phyloP scores from a whole-genome alignment of 2,797 vertebrate species.

The Eospalax fontanierii region DNA sequence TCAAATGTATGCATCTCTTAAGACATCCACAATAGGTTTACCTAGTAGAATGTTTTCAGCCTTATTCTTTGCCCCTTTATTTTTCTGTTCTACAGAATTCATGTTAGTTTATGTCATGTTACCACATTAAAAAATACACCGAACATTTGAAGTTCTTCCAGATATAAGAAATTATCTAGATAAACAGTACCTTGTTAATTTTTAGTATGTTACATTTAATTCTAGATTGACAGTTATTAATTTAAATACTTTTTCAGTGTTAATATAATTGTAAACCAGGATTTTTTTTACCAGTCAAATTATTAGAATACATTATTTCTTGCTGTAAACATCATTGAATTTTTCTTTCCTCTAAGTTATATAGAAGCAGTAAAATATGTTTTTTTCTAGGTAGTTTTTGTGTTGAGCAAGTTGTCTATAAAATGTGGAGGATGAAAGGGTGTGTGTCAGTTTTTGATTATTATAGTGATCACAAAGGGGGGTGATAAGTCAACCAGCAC shows the following conservation, averaged over 20 bases:
- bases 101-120: neutral
- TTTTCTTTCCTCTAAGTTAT: neutral
- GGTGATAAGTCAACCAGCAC: neutral
- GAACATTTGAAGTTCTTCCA: slow-evolving; percentile 42
- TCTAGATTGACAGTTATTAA: neutral
- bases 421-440: neutral
- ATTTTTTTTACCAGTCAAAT: slow-evolving; percentile 42
- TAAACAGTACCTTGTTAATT: slow-evolving; percentile 44
- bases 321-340: slow-evolving; percentile 27
- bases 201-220: slow-evolving; percentile 51
- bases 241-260: slow-evolving; percentile 1
- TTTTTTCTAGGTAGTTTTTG: slow-evolving; percentile 47
- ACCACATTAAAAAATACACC: neutral
- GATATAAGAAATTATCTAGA: neutral
- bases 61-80: neutral
- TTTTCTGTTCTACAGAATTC: slow-evolving; percentile 7
- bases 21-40: slow-evolving; percentile 36
- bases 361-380: slow-evolving; percentile 40
- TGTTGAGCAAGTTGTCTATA: slow-evolving; percentile 44
- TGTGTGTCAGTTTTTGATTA: slow-evolving; percentile 53
- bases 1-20: slow-evolving; percentile 20
- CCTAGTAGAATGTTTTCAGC: neutral
- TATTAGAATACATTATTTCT: slow-evolving; percentile 50
- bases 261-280: slow-evolving; percentile 51
- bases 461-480: slow-evolving; percentile 35